Conservation (phyloP, 2,113 vertebrate genomes). For the Xyrauchen texanus region DNA sequence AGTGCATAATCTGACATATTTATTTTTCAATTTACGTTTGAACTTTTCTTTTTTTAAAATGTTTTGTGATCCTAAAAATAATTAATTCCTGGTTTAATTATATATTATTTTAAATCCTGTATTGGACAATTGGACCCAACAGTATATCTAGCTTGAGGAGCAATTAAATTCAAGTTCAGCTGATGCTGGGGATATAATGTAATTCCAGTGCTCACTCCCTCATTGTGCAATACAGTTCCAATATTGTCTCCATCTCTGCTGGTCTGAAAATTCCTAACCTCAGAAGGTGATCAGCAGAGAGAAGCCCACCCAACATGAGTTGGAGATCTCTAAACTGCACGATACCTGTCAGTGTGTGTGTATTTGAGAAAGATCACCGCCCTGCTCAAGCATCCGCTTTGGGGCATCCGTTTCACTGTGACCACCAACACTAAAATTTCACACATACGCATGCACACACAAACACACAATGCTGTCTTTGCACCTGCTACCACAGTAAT, state of each 20-base stretch:
- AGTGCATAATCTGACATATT: too few species aligned
- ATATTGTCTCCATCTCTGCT: constrained; percentile 39
- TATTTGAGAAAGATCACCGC: too few species aligned
- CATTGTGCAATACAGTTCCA: constrained; percentile 28
- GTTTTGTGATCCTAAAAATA: too few species aligned
- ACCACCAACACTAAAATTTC: not conserved
- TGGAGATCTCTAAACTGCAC: constrained; percentile 9
- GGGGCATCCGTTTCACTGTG: not conserved
- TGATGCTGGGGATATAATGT: not conserved
- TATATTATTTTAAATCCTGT: too few species aligned
- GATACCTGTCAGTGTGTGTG: not conserved
- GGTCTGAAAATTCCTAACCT: constrained; percentile 10
- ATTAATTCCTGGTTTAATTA: too few species aligned
- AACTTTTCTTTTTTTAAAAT: too few species aligned
- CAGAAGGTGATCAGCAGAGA: not conserved
- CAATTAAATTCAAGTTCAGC: not conserved
- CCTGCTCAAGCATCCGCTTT: constrained; percentile 1
- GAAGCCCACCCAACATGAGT: constrained; percentile 5
- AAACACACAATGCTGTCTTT: constrained; percentile 15
- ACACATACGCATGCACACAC: not conserved
- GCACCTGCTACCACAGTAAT: not conserved
- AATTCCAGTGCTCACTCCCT: not conserved
- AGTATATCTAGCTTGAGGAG: not conserved
- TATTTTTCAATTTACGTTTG: too few species aligned
- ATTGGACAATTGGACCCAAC: too few species aligned